phyloP scores from a whole-genome alignment of 2,888 invertebrate genomes.

The Ceratothoa steindachneri region DNA sequence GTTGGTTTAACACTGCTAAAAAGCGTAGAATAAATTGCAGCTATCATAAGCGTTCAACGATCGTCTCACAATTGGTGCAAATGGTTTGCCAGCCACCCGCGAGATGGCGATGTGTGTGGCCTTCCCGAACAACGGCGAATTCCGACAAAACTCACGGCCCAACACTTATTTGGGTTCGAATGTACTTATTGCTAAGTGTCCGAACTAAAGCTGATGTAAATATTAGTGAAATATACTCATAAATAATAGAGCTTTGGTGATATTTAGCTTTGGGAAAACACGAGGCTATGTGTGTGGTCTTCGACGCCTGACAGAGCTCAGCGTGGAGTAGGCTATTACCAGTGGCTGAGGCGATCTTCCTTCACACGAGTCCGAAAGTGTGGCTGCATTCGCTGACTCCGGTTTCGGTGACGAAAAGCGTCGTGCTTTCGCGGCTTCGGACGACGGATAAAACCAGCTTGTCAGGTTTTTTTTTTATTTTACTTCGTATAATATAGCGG shows the following conservation, averaged over 20 bases:
- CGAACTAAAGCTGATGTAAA: background rate
- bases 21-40: slow-evolving; percentile 33
- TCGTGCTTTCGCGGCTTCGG: too few species aligned
- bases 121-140: slow-evolving; percentile 6
- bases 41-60: slow-evolving; percentile 36
- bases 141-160: slow-evolving; percentile 1
- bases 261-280: slow-evolving; percentile 11
- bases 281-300: slow-evolving; percentile 41
- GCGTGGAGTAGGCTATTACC: slow-evolving; percentile 39
- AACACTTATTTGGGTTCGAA: background rate
- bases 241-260: slow-evolving; percentile 17
- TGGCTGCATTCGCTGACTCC: too few species aligned
- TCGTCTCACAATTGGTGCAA: slow-evolving; percentile 35
- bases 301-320: slow-evolving; percentile 42
- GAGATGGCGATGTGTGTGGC: slow-evolving; percentile 37
- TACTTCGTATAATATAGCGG: background rate
- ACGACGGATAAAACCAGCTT: background rate
- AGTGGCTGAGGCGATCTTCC: slow-evolving; percentile 41
- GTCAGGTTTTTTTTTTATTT: background rate
- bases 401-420: too few species aligned
- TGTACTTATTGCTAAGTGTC: slow-evolving; percentile 3
- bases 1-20: slow-evolving; percentile 18
- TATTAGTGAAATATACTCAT: slow-evolving; percentile 7
- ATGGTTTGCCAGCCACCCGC: slow-evolving; percentile 38
- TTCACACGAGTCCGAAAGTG: slow-evolving; percentile 40